Conservation (phyloP, 2,888 invertebrate genomes). For the Rotaria socialis region DNA sequence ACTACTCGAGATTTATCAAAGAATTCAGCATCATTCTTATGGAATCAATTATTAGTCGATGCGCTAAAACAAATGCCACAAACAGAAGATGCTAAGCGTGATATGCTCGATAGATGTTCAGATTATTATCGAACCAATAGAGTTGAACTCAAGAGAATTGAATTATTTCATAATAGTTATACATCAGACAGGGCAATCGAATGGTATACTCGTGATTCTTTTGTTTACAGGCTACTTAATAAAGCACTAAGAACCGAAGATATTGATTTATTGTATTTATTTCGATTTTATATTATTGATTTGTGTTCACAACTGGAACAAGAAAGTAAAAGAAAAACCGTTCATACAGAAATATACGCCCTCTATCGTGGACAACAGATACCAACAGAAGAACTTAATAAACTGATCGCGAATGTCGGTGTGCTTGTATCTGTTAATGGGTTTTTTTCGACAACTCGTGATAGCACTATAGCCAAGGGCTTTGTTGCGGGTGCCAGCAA, state of each 20-base stretch:
- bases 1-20: background rate
- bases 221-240: background rate
- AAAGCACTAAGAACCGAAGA: background rate
- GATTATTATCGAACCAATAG: background rate
- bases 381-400: background rate
- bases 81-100: background rate
- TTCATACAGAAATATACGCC: no score
- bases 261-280: background rate
- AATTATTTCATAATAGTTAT: background rate
- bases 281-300: background rate
- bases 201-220: background rate
- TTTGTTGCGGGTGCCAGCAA: background rate
- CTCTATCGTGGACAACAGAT: background rate
- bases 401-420: background rate
- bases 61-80: background rate
- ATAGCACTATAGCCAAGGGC: background rate
- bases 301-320: background rate
- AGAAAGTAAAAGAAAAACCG: background rate
- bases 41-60: background rate
- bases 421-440: background rate
- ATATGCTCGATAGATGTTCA: background rate
- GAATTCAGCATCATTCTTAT: background rate
- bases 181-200: background rate
- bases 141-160: background rate
- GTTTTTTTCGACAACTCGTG: background rate